Base-by-base conservation (phyloP, 2,113 vertebrate genomes). In the Rhagologus leucostigma region DNA sequence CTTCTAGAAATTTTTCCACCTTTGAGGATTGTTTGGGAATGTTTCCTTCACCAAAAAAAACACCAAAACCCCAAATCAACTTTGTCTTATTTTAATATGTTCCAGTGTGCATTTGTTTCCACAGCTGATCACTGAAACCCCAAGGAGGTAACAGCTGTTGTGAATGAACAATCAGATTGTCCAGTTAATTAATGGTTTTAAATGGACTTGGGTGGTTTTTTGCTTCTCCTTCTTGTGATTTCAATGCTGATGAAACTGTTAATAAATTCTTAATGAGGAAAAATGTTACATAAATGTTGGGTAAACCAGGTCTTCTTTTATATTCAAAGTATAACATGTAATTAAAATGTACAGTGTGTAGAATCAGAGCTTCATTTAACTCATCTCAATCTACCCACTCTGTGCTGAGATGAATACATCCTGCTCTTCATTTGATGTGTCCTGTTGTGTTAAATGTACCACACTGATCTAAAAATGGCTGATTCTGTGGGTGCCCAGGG, bases 251-350 rank as follows among this genome's bases (percentile, higher is more conserved):
- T 87, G 76, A 87, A 63, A 55, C 12, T 52, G 44, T 60, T 92
- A 89, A 87, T 81, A 93, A 95, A 84, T 63, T 60, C 32, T 81
- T 94, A 89, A 87, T 68, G 52, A 79, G 53, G 41, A 81, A 84
- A 39, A 89, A 81, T 55, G 14, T 84, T 93, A 35, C 44, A 87
- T 63, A 79, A 82, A 65, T 53, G 8, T 73, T 65, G 64, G 32
- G 35, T 52, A 84, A 92, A 70, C 17, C 56, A 83, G 30, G 6
- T 81, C 13, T 52, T 74, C 39, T 44, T 95, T 76, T 59, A 24
- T 49, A 68, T 65, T 87, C 30, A 50, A 68, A 90, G 64, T 44
- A 46, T 23, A 87, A 44, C 44, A 52, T 5, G 1, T 18, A 78
- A 74, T 77, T 92, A 42, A 84, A 87, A 84, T 20, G 13, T 33